Conservation (phyloP, 2,113 vertebrate genomes). For the Anarhynchus alexandrinus region DNA sequence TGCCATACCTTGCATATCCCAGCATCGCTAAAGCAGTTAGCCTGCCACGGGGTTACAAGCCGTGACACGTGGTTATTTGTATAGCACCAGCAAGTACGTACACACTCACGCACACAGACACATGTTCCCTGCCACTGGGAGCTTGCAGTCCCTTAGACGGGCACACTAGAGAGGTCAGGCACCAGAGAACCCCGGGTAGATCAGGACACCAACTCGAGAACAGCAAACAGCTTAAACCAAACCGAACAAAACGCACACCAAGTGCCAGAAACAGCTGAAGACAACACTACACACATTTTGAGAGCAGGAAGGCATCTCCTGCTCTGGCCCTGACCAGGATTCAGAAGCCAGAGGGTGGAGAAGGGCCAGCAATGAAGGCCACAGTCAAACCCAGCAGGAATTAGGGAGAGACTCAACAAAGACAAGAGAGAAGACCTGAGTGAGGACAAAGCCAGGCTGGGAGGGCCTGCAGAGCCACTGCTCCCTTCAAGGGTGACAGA, state of each 20-base stretch:
- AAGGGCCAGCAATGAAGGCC: background rate
- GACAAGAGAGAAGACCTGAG: background rate
- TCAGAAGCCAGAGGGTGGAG: background rate
- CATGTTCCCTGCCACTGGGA: background rate
- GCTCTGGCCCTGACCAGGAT: background rate
- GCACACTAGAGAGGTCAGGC: background rate
- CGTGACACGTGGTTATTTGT: conserved; percentile 8
- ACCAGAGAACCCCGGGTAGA: background rate
- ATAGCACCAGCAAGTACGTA: background rate
- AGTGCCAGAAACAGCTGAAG: background rate
- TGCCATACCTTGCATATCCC: conserved; percentile 11
- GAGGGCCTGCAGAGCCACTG: background rate
- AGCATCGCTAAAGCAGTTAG: conserved; percentile 1
- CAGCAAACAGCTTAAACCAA: background rate
- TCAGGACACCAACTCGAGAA: background rate
- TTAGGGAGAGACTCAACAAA: background rate
- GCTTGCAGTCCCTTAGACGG: background rate
- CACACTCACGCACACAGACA: background rate
- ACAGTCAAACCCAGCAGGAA: background rate
- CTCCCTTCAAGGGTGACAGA: background rate
- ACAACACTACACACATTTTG: background rate
- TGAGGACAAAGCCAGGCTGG: background rate
- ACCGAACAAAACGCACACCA: accelerated
- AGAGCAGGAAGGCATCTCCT: background rate
- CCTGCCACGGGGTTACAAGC: conserved; percentile 48